Conservation (phyloP, 2,888 invertebrate species). For the Hirtodrosophila duncani region DNA sequence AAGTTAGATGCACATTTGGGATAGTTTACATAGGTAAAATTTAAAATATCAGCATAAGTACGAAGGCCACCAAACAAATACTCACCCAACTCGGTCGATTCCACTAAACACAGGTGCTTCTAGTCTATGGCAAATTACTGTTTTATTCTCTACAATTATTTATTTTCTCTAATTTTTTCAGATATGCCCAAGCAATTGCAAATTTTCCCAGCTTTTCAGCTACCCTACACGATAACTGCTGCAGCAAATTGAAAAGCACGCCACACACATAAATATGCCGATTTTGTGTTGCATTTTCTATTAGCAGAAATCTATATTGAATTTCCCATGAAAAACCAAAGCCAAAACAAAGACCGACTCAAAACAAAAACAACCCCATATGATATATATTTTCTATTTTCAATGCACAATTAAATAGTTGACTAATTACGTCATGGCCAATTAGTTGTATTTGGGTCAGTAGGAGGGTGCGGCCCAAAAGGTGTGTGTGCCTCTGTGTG, state of each 20-base stretch:
- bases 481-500: too few relatives aligned
- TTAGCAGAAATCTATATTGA: constrained; percentile 11
- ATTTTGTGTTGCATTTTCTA: constrained; percentile 33
- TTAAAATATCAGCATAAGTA: too few relatives aligned
- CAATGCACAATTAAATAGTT: constrained; percentile 43
- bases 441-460: constrained; percentile 66
- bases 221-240: constrained; percentile 5
- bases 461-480: constrained; percentile 37
- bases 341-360: constrained; percentile 20
- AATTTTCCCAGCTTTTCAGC: constrained; percentile 3
- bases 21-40: too few relatives aligned
- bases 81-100: too few relatives aligned
- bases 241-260: constrained; percentile 29
- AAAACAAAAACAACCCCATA: constrained; percentile 21
- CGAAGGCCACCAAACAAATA: too few relatives aligned
- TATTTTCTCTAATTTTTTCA: too few relatives aligned
- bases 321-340: constrained; percentile 44
- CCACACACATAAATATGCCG: neutral
- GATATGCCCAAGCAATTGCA: too few relatives aligned
- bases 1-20: too few relatives aligned
- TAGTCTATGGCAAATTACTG: too few relatives aligned
- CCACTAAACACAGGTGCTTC: too few relatives aligned
- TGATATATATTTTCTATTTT: constrained; percentile 16
- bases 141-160: constrained; percentile 10
- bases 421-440: constrained; percentile 70